Percentiles rank a stretch among this genome's conserved stretches.
Evolutionary conservation across 1,140 invertebrate genomes (phyloP).

Genomic region (Semibalanus balanoides): DNA sequence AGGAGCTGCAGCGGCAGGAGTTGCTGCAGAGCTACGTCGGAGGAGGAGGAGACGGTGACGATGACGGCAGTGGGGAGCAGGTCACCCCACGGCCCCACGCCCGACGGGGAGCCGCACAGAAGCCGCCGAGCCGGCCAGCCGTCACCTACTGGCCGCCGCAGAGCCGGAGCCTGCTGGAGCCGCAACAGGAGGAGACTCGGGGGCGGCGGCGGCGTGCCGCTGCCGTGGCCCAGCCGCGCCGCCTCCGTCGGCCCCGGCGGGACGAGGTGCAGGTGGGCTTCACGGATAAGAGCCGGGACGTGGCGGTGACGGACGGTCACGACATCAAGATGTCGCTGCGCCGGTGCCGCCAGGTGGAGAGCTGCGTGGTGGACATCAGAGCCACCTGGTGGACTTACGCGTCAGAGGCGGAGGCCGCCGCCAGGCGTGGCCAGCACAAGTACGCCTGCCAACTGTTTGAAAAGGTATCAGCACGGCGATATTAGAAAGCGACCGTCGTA

Average conservation of each 20-base stretch:
- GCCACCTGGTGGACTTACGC: not conserved
- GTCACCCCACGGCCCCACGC: too few species aligned
- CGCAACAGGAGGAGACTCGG: not conserved
- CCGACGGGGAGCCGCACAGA: not conserved
- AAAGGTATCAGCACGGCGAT: not conserved
- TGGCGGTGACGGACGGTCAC: not conserved
- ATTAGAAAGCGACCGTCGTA: too few species aligned
- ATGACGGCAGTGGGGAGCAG: not conserved
- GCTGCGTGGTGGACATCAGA: not conserved
- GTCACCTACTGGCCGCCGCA: not conserved
- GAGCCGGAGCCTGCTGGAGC: not conserved
- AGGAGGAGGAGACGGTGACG: too few species aligned
- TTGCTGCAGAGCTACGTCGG: not conserved
- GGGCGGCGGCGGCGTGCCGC: too few species aligned
- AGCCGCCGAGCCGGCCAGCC: not conserved
- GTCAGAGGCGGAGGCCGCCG: not conserved
- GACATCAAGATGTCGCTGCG: not conserved
- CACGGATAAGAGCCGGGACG: not conserved
- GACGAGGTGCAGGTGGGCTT: not conserved
- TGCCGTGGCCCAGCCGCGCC: not conserved
- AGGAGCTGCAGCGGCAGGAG: not conserved
- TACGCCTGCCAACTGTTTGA: not conserved
- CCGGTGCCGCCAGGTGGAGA: not conserved
- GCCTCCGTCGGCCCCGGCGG: too few species aligned
- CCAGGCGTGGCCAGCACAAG: not conserved